Conservation (phyloP, 2,113 vertebrate species). For the Megaleporinus macrocephalus region DNA sequence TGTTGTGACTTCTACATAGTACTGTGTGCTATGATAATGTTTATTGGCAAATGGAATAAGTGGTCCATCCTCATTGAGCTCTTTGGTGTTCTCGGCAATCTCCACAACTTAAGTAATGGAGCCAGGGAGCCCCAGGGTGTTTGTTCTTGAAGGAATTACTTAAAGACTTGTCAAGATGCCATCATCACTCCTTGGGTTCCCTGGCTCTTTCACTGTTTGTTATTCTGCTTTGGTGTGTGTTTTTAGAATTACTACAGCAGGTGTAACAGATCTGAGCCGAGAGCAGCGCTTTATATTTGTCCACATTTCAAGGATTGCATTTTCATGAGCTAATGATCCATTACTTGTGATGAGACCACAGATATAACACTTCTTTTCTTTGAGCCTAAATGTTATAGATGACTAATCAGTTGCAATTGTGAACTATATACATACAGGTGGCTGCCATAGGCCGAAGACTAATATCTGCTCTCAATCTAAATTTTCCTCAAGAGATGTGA, state of each 20-base stretch:
- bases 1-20: no score
- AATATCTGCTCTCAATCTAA: slow-evolving; percentile 37
- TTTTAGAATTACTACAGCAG: slow-evolving; percentile 81
- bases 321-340: slow-evolving; percentile 38
- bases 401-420: slow-evolving; percentile 27
- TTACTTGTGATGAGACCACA: slow-evolving; percentile 13
- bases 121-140: slow-evolving; percentile 76
- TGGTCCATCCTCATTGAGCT: slow-evolving; percentile 57
- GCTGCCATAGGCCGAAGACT: slow-evolving; percentile 13
- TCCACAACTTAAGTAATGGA: slow-evolving; percentile 73
- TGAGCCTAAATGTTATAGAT: slow-evolving; percentile 7
- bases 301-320: slow-evolving; percentile 54
- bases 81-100: slow-evolving; percentile 60
- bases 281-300: slow-evolving; percentile 66
- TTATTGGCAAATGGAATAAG: not conserved
- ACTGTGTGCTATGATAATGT: no score
- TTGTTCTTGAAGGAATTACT: slow-evolving; percentile 81
- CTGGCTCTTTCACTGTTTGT: slow-evolving; percentile 77
- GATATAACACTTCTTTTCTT: slow-evolving; percentile 34
- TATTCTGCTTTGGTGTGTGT: slow-evolving; percentile 79
- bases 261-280: slow-evolving; percentile 69
- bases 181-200: slow-evolving; percentile 71
- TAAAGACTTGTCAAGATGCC: slow-evolving; percentile 83
- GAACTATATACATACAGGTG: slow-evolving; percentile 35
- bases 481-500: slow-evolving; percentile 29